Percentiles rank a stretch among this genome's conserved stretches.
Conservation (phyloP, 2,113 vertebrate species). For the Odontophorus gujanensis region DNA sequence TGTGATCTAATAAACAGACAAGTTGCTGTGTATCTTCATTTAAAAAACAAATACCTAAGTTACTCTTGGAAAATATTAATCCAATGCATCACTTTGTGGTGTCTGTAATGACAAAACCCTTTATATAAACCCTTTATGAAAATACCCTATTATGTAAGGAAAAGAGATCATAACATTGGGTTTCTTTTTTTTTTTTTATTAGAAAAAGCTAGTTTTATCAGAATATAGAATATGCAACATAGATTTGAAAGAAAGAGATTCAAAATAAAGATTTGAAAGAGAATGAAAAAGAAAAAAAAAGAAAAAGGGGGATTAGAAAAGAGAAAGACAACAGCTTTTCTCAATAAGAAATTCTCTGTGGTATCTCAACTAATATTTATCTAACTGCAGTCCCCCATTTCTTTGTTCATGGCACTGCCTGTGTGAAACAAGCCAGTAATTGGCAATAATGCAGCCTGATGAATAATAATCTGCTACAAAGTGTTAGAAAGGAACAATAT, state of each 20-base stretch:
- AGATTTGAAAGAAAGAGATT: background rate
- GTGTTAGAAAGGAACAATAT: background rate
- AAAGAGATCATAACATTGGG: background rate
- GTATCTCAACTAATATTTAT: background rate
- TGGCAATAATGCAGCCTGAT: rapidly evolving
- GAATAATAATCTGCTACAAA: background rate
- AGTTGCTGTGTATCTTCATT: background rate
- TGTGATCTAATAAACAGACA: background rate
- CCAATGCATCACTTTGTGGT: background rate
- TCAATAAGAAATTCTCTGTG: background rate
- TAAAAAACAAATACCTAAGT: background rate
- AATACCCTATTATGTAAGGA: background rate
- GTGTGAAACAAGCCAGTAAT: background rate
- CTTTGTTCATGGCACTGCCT: background rate
- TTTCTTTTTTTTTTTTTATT: background rate
- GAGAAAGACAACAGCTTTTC: background rate
- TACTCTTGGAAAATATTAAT: background rate
- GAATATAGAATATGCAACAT: background rate
- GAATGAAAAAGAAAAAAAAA: background rate
- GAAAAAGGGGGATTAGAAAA: background rate
- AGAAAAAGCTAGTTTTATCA: background rate
- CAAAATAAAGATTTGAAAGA: background rate
- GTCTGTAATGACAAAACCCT: background rate
- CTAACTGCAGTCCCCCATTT: background rate
- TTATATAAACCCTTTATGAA: too few species aligned